Evolutionary conservation across 1,140 invertebrate genomes (phyloP), one percentile per base, ranked within the genome.

Genomic region (Ceratina australensis): DNA sequence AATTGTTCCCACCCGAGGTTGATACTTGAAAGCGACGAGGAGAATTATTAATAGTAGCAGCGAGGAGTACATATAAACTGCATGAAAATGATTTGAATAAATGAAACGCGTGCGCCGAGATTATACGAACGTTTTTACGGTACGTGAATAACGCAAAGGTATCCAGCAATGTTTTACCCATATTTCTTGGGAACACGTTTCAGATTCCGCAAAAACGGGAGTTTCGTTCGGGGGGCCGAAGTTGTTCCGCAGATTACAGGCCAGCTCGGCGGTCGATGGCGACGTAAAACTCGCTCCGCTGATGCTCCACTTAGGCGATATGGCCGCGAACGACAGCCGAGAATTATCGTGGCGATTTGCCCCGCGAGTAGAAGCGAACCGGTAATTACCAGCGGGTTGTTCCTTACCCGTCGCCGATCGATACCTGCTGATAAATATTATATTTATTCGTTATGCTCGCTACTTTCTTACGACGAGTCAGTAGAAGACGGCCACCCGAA

Each of bases 271-370:
- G 20, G 16, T 24, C 33, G 16, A 59, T 47, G 8, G 54, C 68
- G n/a, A 12, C 28, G 57, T 1, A 26, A 28, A 72, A 72, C 69
- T 72, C 54, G 49, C 4, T 13, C 28, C 42, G 56, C 16, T n/a
- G 33, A 49, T 61, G 33, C 28, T 69, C 67, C 52, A 69, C 67
- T 69, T 69, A 69, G 20, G 52, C 61, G 28, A 65, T 65, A 56
- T 65, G 33, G 16, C 22, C 72, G 72, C 22, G 33, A 56, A 57
- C 72, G 72, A 74, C 72, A 74, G 63, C 18, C 22, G 72, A 57
- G 72, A 74, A 67, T 74, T 74, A 67, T 74, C 72, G 63, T 24
- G 26, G 63, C 72, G 72, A 74, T 74, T 74, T 74, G 26, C 3
- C 22, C n/a, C 13, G 50, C 52, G 42, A 66, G 72, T 24, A 74